These are phyloP conservation scores for Anomalospiza imberbis DNA, from an alignment of 2,797 vertebrate species.

Conservation along the genomic window DNA sequence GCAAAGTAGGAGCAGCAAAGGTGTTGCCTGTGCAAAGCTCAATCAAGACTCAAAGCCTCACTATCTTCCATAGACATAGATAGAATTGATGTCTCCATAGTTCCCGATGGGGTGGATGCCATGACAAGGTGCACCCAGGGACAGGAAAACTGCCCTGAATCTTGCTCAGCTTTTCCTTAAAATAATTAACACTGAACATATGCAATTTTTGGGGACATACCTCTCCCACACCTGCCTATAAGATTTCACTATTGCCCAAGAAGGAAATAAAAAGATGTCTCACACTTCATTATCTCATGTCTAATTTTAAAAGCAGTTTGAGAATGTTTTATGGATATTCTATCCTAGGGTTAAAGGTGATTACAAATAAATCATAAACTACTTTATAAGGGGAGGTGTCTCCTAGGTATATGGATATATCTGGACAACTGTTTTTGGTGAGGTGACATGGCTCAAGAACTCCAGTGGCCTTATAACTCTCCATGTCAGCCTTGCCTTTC, in stretches of 20 bases:
- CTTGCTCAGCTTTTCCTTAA: neutral
- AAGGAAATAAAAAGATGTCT: neutral
- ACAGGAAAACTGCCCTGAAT: neutral
- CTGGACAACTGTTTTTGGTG: neutral
- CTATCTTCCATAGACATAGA: neutral
- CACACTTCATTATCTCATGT: neutral
- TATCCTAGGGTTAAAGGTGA: neutral
- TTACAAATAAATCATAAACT: neutral
- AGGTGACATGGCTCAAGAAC: neutral
- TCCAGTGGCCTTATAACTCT: neutral
- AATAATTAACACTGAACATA: neutral
- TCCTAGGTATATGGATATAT: neutral
- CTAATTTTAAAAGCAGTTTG: neutral
- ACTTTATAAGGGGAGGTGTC: rapidly evolving
- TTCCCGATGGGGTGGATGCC: neutral
- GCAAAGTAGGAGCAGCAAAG: neutral
- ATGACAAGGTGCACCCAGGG: rapidly evolving
- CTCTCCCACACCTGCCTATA: neutral
- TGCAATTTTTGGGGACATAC: neutral
- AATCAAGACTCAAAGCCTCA: neutral
- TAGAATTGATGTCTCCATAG: neutral
- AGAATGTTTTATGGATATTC: neutral
- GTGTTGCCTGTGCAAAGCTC: neutral
- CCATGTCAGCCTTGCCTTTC: neutral
- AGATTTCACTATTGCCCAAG: neutral